Conservation (phyloP, 2,888 invertebrate genomes). For the Pammene aurita region DNA sequence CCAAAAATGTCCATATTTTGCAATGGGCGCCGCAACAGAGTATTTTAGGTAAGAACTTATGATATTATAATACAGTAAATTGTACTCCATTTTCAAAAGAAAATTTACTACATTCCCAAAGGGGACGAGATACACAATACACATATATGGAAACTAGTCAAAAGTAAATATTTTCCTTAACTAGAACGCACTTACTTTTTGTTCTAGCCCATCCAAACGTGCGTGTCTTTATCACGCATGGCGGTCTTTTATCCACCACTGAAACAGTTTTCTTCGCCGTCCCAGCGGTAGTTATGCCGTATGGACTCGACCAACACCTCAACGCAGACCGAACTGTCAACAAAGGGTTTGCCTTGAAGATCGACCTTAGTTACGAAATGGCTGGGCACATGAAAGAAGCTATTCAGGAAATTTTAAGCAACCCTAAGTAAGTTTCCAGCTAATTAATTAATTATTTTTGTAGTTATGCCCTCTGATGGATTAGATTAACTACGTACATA, state of each 20-base stretch:
- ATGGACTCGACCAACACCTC: conserved; percentile 41
- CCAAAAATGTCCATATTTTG: conserved; percentile 57
- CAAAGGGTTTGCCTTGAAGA: conserved; percentile 41
- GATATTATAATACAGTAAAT: too few species aligned
- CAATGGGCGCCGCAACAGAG: conserved; percentile 65
- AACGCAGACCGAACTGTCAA: conserved; percentile 40
- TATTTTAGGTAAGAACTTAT: conserved; percentile 53
- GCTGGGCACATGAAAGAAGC: conserved; percentile 31
- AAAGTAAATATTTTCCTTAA: too few species aligned
- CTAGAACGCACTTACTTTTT: background rate
- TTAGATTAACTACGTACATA: too few species aligned
- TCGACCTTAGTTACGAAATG: conserved; percentile 37
- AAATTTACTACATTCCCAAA: too few species aligned
- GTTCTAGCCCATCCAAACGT: conserved; percentile 43
- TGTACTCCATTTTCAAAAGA: too few species aligned
- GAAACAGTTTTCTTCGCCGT: conserved; percentile 43
- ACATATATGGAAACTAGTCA: too few species aligned
- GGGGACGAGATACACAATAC: too few species aligned
- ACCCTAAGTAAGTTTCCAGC: conserved; percentile 35
- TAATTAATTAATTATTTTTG: background rate
- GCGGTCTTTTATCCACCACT: conserved; percentile 42
- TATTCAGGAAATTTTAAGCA: conserved; percentile 30
- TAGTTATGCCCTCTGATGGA: background rate
- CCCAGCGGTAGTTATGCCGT: conserved; percentile 42
- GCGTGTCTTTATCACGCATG: conserved; percentile 42